Percentiles rank a stretch among this genome's conserved stretches.
These are phyloP conservation scores for Anseranas semipalmata DNA, from an alignment of 2,113 vertebrate genomes.

Conservation along the genomic window DNA sequence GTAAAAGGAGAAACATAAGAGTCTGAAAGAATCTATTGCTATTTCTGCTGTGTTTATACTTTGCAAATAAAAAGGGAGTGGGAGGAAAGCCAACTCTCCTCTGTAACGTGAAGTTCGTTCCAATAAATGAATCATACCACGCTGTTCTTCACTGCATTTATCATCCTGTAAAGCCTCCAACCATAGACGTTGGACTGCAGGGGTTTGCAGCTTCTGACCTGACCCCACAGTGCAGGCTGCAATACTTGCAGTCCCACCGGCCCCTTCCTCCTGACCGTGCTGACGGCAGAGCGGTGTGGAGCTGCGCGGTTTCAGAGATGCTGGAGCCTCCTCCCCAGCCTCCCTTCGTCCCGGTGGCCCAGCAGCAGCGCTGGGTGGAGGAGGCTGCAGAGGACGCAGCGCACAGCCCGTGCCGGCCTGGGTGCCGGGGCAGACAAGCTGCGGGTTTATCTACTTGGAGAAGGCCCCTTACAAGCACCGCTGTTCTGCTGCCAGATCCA, in stretches of 20 bases:
- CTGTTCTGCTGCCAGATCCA: background rate
- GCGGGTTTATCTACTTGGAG: background rate
- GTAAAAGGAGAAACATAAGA: background rate
- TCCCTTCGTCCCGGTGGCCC: no score
- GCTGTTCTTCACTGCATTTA: background rate
- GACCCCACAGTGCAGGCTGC: fast-evolving
- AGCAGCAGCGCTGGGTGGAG: background rate
- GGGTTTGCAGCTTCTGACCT: background rate
- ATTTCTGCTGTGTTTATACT: background rate
- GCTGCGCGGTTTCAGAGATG: background rate
- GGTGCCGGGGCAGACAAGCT: background rate
- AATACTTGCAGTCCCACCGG: background rate
- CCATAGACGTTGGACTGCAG: background rate
- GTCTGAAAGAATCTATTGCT: background rate
- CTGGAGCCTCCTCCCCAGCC: background rate
- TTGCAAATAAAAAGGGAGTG: background rate
- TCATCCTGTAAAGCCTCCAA: background rate
- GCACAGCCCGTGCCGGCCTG: background rate
- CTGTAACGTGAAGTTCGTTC: background rate
- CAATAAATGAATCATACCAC: background rate
- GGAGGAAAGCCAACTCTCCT: background rate
- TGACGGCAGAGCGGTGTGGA: background rate
- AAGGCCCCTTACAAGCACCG: background rate
- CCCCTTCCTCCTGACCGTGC: background rate
- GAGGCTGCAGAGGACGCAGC: fast-evolving